Percentiles rank a stretch among this genome's conserved stretches.
Conservation (phyloP, 2,797 vertebrate genomes). For the Bradypodion pumilum region DNA sequence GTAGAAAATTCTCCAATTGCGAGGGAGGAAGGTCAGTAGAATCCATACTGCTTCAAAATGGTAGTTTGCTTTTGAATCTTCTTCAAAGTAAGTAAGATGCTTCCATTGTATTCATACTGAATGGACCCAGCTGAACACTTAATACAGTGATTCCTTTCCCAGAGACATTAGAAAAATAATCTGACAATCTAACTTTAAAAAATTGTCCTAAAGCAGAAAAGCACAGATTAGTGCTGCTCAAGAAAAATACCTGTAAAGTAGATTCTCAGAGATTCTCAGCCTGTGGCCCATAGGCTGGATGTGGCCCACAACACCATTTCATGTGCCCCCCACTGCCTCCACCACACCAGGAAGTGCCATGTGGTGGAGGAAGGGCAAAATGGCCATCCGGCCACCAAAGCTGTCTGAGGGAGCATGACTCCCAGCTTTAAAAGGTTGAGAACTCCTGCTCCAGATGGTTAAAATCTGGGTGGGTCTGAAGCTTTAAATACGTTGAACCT, state of each 20-base stretch:
- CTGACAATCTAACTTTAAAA: neutral
- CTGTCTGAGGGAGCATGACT: too few relatives aligned
- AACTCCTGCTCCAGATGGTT: too few relatives aligned
- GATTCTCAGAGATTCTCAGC: too few relatives aligned
- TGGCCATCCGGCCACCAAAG: too few relatives aligned
- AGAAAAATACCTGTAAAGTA: neutral
- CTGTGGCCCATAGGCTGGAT: too few relatives aligned
- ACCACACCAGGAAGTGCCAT: too few relatives aligned
- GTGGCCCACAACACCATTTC: too few relatives aligned
- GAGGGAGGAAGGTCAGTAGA: conserved; percentile 67
- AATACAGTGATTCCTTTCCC: neutral
- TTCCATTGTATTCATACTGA: conserved; percentile 67
- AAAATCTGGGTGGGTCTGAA: conserved; percentile 71
- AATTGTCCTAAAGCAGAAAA: neutral
- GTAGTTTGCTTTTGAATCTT: conserved; percentile 70
- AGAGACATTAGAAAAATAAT: too few relatives aligned
- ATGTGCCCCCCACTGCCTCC: too few relatives aligned
- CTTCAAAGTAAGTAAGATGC: conserved; percentile 75
- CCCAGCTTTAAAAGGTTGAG: too few relatives aligned
- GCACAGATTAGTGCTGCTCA: neutral
- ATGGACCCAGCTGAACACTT: neutral
- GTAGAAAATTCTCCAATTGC: conserved; percentile 72
- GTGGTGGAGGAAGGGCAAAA: too few relatives aligned
- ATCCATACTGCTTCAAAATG: conserved; percentile 78
- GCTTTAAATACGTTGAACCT: conserved; percentile 73